Evolutionary conservation across 2,797 vertebrate genomes (phyloP), one percentile per base, ranked within the genome.

Genomic region (Eupleurogrammus muticus): DNA sequence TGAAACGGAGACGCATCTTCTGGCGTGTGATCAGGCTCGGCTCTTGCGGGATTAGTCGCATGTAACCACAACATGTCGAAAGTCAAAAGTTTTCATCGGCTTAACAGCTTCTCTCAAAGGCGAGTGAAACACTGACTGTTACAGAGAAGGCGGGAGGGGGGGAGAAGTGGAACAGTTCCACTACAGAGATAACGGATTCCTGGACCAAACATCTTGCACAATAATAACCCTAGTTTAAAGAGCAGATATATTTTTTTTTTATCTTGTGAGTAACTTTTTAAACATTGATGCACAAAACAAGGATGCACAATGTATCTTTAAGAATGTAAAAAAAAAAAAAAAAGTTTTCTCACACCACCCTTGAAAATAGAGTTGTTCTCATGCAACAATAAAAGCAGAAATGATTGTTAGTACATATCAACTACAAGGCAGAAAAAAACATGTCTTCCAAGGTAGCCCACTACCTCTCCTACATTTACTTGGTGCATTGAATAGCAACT

Each of bases 1-100:
- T 87, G 61, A 88, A 87, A 85, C 66, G 70, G 83, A 86, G 80
- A 44, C 56, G 58, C 69, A 67, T 77, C 74, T 80, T 52, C 50
- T 63, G 54, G 47, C 70, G 62, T 53, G 46, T 73, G 51, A 80
- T 79, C 68, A 13, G 40, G 38, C 55, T 62, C 12, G 0, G 64
- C 55, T 63, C 13, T 50, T 38, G 38, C 73, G 47, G 42, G 79
- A 59, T 78, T 71, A 40, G 48, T 53, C 76, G 17, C 5, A 9
- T 47, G 35, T 52, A 53, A 52, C 42, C 64, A 64, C 38, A 77
- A 16, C 35, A 28, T 28, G 28, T 28, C 6, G 28, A 6, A 28
- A 28, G 6, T 28, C 28, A 6, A 28, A 28, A 28, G 28, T 28
- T 28, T 28, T 28, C 28, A 28, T 28, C 6, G 28, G 28, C 28